Evolutionary conservation across 2,113 vertebrate genomes (phyloP).

Genomic region (Pluvialis apricaria): DNA sequence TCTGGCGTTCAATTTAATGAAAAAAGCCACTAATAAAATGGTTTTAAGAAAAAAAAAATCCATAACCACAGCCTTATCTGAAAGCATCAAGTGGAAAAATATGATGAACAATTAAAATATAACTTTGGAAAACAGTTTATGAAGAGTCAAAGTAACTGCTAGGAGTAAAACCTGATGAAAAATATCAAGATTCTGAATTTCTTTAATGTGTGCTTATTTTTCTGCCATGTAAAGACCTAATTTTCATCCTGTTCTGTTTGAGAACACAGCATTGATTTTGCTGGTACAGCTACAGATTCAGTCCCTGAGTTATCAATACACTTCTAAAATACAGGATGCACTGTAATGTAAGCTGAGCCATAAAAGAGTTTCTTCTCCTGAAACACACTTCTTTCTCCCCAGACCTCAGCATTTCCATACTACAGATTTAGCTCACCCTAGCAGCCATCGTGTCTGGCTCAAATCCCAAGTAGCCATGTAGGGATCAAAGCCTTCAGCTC

Average conservation of each 20-base stretch:
- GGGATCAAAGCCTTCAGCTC: not conserved
- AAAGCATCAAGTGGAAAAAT: not conserved
- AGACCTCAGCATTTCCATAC: not conserved
- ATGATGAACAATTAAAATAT: not conserved
- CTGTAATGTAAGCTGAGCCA: not conserved
- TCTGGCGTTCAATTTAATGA: not conserved
- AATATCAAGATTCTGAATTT: not conserved
- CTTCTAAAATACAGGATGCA: constrained; percentile 9
- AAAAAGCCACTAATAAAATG: not conserved
- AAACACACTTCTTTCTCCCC: not conserved
- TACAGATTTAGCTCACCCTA: not conserved
- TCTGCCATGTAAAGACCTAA: not conserved
- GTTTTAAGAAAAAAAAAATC: not conserved
- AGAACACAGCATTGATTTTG: not conserved
- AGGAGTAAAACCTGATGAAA: not conserved
- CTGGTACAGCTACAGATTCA: not conserved
- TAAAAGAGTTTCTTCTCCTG: not conserved
- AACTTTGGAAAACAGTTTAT: not conserved
- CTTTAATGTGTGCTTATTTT: not conserved
- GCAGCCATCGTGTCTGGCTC: not conserved
- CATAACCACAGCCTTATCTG: not conserved
- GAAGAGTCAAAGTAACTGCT: not conserved
- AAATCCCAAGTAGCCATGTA: not conserved
- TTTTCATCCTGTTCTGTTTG: not conserved
- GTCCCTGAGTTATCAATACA: not conserved